These are phyloP conservation scores for Spongilla lacustris DNA, from an alignment of 37 sponge, comb jelly and placozoan genomes.

Conservation along the genomic window DNA sequence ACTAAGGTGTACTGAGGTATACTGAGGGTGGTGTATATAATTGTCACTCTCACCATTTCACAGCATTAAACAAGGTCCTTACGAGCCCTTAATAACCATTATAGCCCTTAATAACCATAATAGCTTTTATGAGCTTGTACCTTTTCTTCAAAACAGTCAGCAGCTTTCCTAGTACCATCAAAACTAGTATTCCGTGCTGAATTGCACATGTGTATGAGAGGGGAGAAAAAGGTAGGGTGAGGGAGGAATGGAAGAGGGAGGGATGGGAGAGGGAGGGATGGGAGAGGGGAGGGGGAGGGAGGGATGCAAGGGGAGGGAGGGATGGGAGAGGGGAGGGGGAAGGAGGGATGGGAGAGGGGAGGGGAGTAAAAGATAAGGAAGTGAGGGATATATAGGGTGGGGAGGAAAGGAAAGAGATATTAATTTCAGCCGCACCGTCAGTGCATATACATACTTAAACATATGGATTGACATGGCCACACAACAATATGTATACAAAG, in stretches of 20 bases:
- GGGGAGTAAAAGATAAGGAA: neutral
- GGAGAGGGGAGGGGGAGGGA: neutral
- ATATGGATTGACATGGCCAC: no score
- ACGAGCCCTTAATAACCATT: no score
- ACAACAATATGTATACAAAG: no score
- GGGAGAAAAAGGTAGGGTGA: neutral
- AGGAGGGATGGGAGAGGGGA: neutral
- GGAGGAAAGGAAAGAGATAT: neutral
- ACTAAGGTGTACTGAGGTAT: no score
- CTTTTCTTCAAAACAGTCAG: constrained; percentile 47
- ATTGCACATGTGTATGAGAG: constrained; percentile 9
- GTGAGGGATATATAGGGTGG: neutral
- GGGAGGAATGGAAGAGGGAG: neutral
- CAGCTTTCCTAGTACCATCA: constrained; percentile 24
- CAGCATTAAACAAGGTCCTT: no score
- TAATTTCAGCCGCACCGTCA: neutral
- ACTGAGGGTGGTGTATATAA: no score
- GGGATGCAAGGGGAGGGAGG: no score
- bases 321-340: neutral
- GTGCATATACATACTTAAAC: constrained; percentile 2
- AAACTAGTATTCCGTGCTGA: constrained; percentile 21
- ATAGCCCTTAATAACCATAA: no score
- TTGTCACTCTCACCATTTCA: no score
- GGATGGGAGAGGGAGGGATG: neutral
- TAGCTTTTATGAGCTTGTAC: constrained; percentile 21